These are phyloP conservation scores for Agonum fuliginosum DNA, from an alignment of 2,888 invertebrate genomes.

Conservation along the genomic window DNA sequence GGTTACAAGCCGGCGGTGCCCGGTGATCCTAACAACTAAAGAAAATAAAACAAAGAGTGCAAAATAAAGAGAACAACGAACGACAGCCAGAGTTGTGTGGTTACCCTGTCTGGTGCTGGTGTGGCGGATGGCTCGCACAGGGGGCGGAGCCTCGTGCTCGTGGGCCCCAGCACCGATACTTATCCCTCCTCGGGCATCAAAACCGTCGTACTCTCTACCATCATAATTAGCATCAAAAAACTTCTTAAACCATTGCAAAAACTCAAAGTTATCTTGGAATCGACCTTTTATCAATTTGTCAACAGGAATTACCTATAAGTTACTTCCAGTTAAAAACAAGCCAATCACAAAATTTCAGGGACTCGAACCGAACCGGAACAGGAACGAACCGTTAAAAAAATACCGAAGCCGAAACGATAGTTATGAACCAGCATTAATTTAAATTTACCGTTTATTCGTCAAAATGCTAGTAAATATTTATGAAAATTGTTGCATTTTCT, in stretches of 20 bases:
- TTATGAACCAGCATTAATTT: no score
- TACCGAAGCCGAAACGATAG: no score
- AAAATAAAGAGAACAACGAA: no score
- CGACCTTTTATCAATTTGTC: conserved; percentile 99
- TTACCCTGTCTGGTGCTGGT: conserved; percentile 66
- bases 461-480: no score
- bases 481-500: no score
- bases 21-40: conserved; percentile 11
- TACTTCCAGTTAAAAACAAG: conserved; percentile 39
- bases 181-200: conserved; percentile 89
- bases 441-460: no score
- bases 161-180: conserved; percentile 83
- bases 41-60: conserved; percentile 67
- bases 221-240: conserved; percentile 99
- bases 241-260: conserved; percentile 99
- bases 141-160: conserved; percentile 70
- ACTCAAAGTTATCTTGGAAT: conserved; percentile 99
- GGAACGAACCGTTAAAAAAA: no score
- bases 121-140: conserved; percentile 60
- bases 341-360: no score
- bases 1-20: no score
- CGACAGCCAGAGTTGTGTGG: conserved; percentile 62
- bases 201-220: conserved; percentile 95
- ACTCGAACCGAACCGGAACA: no score
- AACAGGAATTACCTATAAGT: conserved; percentile 95